A percentile compares a stretch with the other conserved stretches of the same genome.
phyloP scores from a whole-genome alignment of 2,113 vertebrate genomes.

The Macquaria ambigua region DNA sequence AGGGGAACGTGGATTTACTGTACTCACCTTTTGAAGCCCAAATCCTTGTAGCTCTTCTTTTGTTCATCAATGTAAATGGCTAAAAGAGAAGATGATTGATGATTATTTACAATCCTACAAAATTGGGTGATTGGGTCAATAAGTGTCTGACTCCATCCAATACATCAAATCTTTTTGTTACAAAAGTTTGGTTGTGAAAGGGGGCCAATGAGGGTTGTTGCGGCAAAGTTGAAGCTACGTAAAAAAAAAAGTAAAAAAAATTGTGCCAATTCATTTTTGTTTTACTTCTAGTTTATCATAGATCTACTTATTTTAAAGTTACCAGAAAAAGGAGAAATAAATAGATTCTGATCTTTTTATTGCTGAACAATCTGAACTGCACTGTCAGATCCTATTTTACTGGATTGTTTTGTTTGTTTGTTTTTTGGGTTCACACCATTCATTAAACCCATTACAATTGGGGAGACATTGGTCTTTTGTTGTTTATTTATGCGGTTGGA shows the following conservation, averaged over 20 bases:
- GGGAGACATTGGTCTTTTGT: too few relatives aligned
- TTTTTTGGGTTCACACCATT: too few relatives aligned
- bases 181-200: constrained; percentile 18
- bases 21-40: constrained; percentile 88
- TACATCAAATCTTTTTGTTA: constrained; percentile 3
- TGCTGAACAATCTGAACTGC: not conserved
- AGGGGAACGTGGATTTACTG: not conserved
- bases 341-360: not conserved
- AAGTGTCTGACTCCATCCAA: not conserved
- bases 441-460: too few relatives aligned
- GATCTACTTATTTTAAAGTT: not conserved
- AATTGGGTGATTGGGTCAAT: not conserved
- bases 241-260: not conserved
- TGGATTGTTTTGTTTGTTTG: not conserved
- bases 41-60: constrained; percentile 87
- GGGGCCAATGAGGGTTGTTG: not conserved
- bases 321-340: not conserved
- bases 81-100: constrained; percentile 59
- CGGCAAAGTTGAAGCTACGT: too few relatives aligned
- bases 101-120: not conserved
- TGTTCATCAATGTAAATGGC: constrained; percentile 88
- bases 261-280: not conserved
- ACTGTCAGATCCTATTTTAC: not conserved
- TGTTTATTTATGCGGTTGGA: too few relatives aligned
- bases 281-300: not conserved